Evolutionary conservation across 1,140 invertebrate genomes (phyloP).

Genomic region (Coelopa frigida): DNA sequence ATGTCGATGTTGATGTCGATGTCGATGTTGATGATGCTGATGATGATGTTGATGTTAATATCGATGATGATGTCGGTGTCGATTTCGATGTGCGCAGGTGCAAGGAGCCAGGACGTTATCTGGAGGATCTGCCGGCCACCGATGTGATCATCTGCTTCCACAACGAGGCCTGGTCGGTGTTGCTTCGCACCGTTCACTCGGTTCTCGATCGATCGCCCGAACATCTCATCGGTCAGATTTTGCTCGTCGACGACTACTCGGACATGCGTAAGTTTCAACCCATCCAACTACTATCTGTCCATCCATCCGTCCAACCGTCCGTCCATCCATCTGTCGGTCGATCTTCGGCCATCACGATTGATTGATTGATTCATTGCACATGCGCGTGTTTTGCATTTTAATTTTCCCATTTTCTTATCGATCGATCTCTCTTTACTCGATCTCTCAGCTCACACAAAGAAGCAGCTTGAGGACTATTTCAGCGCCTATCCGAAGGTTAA

Average conservation of each 20-base stretch:
- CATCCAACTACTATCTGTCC: not conserved
- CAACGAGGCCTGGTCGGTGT: conserved; percentile 89
- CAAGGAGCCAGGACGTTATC: conserved; percentile 69
- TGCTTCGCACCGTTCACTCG: conserved; percentile 86
- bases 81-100: too few relatives aligned
- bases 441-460: conserved; percentile 73
- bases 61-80: too few relatives aligned
- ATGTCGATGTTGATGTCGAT: too few relatives aligned
- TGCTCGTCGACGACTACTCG: conserved; percentile 94
- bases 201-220: conserved; percentile 82
- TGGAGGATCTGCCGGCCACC: conserved; percentile 74
- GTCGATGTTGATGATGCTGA: too few relatives aligned
- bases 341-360: conserved; percentile 8
- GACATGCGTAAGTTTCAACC: conserved; percentile 75
- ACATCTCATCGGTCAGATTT: conserved; percentile 82
- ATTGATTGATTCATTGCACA: conserved; percentile 1
- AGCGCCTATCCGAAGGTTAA: conserved; percentile 79
- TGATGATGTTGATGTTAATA: too few relatives aligned
- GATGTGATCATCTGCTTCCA: conserved; percentile 96
- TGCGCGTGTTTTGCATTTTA: conserved; percentile 15
- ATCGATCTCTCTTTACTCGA: not conserved
- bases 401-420: conserved; percentile 1
- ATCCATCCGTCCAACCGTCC: too few relatives aligned
- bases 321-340: conserved; percentile 2
- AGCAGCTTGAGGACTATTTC: conserved; percentile 89